phyloP scores from a whole-genome alignment of 2,113 vertebrate genomes.

The Plectropomus leopardus region DNA sequence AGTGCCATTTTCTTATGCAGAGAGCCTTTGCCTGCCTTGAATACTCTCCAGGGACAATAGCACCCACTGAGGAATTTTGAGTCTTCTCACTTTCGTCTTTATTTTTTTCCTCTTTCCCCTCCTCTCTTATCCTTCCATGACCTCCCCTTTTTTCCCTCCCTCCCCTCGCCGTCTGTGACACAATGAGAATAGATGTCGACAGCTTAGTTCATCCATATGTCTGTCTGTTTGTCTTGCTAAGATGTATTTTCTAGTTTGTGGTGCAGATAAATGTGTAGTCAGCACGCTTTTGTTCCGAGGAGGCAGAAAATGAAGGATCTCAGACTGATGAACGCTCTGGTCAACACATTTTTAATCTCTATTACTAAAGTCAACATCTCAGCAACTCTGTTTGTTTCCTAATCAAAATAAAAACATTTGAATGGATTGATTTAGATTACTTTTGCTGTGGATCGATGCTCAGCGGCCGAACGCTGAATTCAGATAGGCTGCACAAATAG shows the following conservation, averaged over 20 bases:
- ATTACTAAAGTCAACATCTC: conserved; percentile 64
- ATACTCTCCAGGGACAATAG: conserved; percentile 73
- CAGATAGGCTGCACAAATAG: conserved; percentile 59
- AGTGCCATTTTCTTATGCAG: conserved; percentile 68
- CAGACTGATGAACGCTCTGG: conserved; percentile 58
- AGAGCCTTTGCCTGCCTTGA: conserved; percentile 68
- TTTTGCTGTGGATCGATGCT: conserved; percentile 55
- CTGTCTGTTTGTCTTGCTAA: conserved; percentile 67
- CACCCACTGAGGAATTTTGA: conserved; percentile 70
- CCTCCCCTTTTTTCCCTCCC: conserved; percentile 25
- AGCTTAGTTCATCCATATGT: conserved; percentile 59
- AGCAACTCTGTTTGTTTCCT: conserved; percentile 54
- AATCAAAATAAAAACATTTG: conserved; percentile 68
- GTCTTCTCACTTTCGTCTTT: conserved; percentile 33
- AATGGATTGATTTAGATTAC: conserved; percentile 62
- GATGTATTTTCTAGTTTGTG: conserved; percentile 55
- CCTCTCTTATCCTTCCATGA: conserved; percentile 58
- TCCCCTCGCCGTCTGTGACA: conserved; percentile 40
- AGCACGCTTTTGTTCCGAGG: conserved; percentile 51
- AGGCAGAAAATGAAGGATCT: conserved; percentile 43
- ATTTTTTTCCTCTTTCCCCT: background rate
- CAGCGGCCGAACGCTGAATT: conserved; percentile 49
- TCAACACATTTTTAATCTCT: conserved; percentile 70
- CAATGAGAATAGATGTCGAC: conserved; percentile 64
- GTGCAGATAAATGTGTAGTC: conserved; percentile 55